Evolutionary conservation across 2,113 vertebrate species (phyloP).

Genomic region (Perca fluviatilis): DNA sequence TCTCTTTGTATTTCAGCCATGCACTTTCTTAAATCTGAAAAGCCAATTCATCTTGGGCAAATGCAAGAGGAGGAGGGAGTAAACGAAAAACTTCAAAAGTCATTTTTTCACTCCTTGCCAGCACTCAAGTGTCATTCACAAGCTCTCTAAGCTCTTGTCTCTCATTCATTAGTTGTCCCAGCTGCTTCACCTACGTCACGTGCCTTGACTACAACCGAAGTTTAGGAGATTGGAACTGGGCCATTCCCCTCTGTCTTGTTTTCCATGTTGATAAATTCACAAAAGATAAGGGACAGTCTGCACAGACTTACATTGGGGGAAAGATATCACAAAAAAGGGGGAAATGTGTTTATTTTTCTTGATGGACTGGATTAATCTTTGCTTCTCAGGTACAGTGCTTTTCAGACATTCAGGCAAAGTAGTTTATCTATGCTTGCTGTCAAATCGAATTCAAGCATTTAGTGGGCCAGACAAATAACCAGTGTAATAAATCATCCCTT

Average conservation of each 20-base stretch:
- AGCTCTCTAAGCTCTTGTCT: constrained; percentile 76
- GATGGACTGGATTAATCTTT: constrained; percentile 77
- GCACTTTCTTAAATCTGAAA: constrained; percentile 86
- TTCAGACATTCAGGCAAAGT: constrained; percentile 60
- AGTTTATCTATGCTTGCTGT: constrained; percentile 74
- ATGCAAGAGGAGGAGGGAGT: constrained; percentile 64
- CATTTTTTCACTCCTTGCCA: constrained; percentile 53
- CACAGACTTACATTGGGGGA: constrained; percentile 16
- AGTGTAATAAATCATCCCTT: constrained; percentile 77
- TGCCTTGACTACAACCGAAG: constrained; percentile 67
- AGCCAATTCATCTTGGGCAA: constrained; percentile 85
- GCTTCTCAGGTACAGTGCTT: constrained; percentile 74
- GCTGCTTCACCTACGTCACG: constrained; percentile 52
- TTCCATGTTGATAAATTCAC: constrained; percentile 47
- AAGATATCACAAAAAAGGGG: constrained; percentile 24
- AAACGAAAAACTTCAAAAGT: constrained; percentile 75
- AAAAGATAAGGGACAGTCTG: constrained; percentile 42
- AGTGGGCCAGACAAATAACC: constrained; percentile 73
- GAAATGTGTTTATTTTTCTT: constrained; percentile 59
- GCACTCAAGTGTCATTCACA: constrained; percentile 78
- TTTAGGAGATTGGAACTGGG: constrained; percentile 11
- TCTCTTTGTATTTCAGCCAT: constrained; percentile 84
- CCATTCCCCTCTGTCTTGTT: constrained; percentile 32
- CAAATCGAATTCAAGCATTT: constrained; percentile 74
- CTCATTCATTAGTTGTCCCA: constrained; percentile 76